A percentile compares a stretch with the other conserved stretches of the same genome.
Conservation (phyloP, 2,888 invertebrate species). For the Brachyptera risi region DNA sequence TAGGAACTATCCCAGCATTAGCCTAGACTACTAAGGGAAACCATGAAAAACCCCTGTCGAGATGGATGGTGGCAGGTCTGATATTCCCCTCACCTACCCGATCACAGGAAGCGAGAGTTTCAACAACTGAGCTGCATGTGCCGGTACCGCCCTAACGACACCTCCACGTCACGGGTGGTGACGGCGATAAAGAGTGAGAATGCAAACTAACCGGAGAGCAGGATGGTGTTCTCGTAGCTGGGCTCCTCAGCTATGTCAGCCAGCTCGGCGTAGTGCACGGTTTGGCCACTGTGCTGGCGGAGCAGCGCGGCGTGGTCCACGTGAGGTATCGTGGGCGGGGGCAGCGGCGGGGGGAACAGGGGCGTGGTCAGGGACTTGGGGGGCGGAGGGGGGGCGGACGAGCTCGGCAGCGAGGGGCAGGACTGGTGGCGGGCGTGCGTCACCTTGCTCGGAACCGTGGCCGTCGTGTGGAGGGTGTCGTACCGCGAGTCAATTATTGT, state of each 20-base stretch:
- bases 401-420: slow-evolving; percentile 30
- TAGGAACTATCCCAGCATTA: too few relatives aligned
- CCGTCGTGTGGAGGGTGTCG: slow-evolving; percentile 43
- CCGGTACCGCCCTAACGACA: too few relatives aligned
- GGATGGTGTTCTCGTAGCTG: slow-evolving; percentile 52
- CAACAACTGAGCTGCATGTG: too few relatives aligned
- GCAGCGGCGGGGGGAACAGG: slow-evolving; percentile 33
- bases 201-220: slow-evolving; percentile 46
- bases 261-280: slow-evolving; percentile 37
- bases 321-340: slow-evolving; percentile 30
- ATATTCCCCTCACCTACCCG: too few relatives aligned
- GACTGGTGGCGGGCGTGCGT: slow-evolving; percentile 31
- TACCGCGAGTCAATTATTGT: slow-evolving; percentile 44
- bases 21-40: too few relatives aligned
- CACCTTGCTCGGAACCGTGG: slow-evolving; percentile 26
- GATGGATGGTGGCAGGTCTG: too few relatives aligned
- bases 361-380: slow-evolving; percentile 34
- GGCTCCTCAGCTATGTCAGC: slow-evolving; percentile 46
- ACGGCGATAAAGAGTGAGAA: too few relatives aligned
- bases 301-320: slow-evolving; percentile 27
- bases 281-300: slow-evolving; percentile 32
- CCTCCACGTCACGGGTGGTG: too few relatives aligned
- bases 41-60: too few relatives aligned
- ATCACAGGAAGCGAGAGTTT: too few relatives aligned
- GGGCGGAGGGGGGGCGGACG: slow-evolving; percentile 32